Evolutionary conservation across 2,113 vertebrate genomes (phyloP).

Genomic region (Platichthys flesus): DNA sequence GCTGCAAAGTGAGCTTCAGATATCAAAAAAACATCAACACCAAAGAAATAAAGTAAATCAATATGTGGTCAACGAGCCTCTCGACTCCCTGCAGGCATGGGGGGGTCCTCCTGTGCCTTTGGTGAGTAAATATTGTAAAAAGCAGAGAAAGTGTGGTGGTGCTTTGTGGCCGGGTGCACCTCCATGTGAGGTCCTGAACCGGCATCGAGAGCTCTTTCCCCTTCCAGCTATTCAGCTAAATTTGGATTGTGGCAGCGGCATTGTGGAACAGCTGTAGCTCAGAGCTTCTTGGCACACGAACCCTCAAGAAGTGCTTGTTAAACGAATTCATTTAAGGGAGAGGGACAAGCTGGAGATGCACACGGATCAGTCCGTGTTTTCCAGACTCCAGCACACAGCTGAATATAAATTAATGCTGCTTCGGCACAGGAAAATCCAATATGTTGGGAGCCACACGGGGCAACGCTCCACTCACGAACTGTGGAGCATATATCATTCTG

Average conservation of each 20-base stretch:
- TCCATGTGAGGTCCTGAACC: slow-evolving; percentile 52
- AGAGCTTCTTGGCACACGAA: slow-evolving; percentile 54
- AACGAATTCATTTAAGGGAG: slow-evolving; percentile 53
- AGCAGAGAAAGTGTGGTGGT: slow-evolving; percentile 17
- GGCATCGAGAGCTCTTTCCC: slow-evolving; percentile 41
- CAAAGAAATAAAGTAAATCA: slow-evolving; percentile 33
- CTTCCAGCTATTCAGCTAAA: slow-evolving; percentile 53
- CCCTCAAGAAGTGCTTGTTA: slow-evolving; percentile 52
- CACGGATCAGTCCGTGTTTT: slow-evolving; percentile 54
- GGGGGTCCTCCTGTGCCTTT: slow-evolving; percentile 24
- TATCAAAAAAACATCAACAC: slow-evolving; percentile 26
- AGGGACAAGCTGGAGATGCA: slow-evolving; percentile 46
- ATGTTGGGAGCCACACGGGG: slow-evolving; percentile 35
- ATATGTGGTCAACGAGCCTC: slow-evolving; percentile 51
- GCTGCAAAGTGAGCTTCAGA: slow-evolving; percentile 17
- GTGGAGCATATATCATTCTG: slow-evolving; percentile 48
- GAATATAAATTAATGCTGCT: slow-evolving; percentile 46
- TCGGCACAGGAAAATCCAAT: slow-evolving; percentile 46
- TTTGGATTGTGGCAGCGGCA: slow-evolving; percentile 45
- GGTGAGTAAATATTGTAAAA: slow-evolving; percentile 43
- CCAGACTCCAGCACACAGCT: slow-evolving; percentile 44
- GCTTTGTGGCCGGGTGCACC: slow-evolving; percentile 38
- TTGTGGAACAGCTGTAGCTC: slow-evolving; percentile 59
- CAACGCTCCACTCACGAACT: slow-evolving; percentile 39
- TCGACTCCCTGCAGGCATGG: slow-evolving; percentile 21